Evolutionary conservation across 2,888 invertebrate species (phyloP), one percentile per base, ranked within the genome.

Genomic region (Oithona nana): DNA sequence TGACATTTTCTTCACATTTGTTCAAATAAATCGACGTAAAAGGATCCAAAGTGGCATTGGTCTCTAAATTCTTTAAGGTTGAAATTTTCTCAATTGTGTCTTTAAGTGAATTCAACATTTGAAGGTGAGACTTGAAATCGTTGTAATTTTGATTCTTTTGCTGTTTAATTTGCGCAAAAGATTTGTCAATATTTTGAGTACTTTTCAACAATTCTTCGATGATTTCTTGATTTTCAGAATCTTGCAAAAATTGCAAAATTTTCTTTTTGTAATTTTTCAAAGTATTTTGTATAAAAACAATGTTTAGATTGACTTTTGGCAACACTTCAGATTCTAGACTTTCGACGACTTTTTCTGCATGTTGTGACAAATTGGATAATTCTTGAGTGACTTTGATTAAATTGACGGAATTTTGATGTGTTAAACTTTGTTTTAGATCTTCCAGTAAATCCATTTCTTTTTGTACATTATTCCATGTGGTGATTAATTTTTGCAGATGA

Each of bases 401-500:
- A 16, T 39, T 39, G n/a, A n/a, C n/a, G 39, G 8, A 39, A 16
- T 39, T 39, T 39, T 6, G 39, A 39, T 39, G 6, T 16, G 6
- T 6, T 11, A 39, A 6, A 6, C 16, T 6, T 39, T 6, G 8
- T 11, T 16, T 11, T 16, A 39, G 16, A 16, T 39, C 39, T 11
- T 39, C 39, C 16, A 39, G 16, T 39, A 39, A 39, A 39, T 6
- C 6, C 39, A 39, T 39, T 6, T 39, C 39, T 39, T 39, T 39
- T 39, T 6, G 8, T 11, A 89, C 86, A 62, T 81, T 81, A 69
- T 94, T 93, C 93, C 93, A 94, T 51, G 83, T 75, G 1, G 84
- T 84, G 67, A 90, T 79, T 58, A 94, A 77, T 65, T 68, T 71
- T 69, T 72, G 79, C 60, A 94, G 76, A 11, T 11, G 16, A 16